Conservation (phyloP, 2,888 invertebrate genomes). For the Drosophila ustulata region DNA sequence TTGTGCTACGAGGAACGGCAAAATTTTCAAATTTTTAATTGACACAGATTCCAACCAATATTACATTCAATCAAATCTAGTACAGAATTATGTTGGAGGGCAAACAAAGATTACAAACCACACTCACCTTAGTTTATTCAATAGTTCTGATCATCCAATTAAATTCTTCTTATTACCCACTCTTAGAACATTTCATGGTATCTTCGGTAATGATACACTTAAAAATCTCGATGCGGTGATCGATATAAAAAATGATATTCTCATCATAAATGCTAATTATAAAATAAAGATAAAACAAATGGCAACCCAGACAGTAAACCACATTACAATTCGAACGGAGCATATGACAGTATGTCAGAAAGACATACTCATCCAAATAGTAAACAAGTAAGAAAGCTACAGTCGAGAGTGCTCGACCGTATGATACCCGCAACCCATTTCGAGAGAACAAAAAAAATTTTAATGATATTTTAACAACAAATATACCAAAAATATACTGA, state of each 20-base stretch:
- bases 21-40: conserved; percentile 6
- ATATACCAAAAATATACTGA: too few species aligned
- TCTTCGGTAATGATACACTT: conserved; percentile 9
- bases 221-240: conserved; percentile 11
- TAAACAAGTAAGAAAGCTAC: too few species aligned
- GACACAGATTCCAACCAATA: conserved; percentile 9
- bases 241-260: conserved; percentile 15
- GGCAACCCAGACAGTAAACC: conserved; percentile 7
- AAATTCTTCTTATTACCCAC: conserved; percentile 18
- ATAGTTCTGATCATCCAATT: background rate
- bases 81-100: conserved; percentile 3
- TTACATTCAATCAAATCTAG: conserved; percentile 3
- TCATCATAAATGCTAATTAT: too few species aligned
- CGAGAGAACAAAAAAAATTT: too few species aligned
- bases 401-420: too few species aligned
- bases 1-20: conserved; percentile 4
- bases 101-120: conserved; percentile 8
- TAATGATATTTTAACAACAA: too few species aligned
- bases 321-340: background rate
- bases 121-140: conserved; percentile 3
- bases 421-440: too few species aligned
- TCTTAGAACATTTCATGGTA: conserved; percentile 13
- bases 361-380: background rate
- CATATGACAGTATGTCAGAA: conserved; percentile 5
- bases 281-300: too few species aligned